Evolutionary conservation across 2,113 vertebrate species (phyloP), one percentile per base, ranked within the genome.

Genomic region (Naja naja): DNA sequence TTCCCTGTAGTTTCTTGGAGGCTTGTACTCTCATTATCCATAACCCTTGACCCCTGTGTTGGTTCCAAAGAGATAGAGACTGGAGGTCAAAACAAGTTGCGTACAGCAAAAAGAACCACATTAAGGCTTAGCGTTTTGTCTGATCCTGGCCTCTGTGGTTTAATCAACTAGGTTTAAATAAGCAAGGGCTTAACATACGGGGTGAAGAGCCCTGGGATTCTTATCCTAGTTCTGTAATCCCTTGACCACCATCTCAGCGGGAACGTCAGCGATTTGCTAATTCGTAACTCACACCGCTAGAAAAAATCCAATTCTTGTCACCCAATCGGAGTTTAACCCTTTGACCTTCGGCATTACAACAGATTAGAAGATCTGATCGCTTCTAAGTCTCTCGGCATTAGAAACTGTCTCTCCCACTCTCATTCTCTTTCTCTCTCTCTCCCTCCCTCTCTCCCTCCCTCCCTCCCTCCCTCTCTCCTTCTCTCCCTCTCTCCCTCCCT

Each of bases 401-500:
- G 69, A 81, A 81, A 22, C 18, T 6, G 0, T 22, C 34, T 22
- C n/a, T 34, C 69, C 34, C n/a, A 39, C n/a, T 34, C 14, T 34
- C 30, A 16, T 27, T 34, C 56, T 52, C 49, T 10, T 8, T 52
- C 49, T 22, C 54, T 55, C 4, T 22, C 54, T 22, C 54, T 55
- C 3, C 18, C 54, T 55, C 54, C 16, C 54, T 52, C 49, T 1
- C 49, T 52, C 49, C 1, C 49, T 52, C 49, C 1, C 8, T 10
- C 49, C 8, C 56, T 25, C 22, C 0, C 55, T 56, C 55, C 0
- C 23, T 43, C 43, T 3, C 43, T 43, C 5, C 2, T 9, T 58
- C 1, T 25, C 8, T 60, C 9, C 4, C 6, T 58, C 7, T 7
- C 2, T 25, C 1, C 8, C 56, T 8, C 25, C 0, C 25, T 52